These are phyloP conservation scores for Bellardia bayeri DNA, from an alignment of 2,888 invertebrate species.

Conservation along the genomic window DNA sequence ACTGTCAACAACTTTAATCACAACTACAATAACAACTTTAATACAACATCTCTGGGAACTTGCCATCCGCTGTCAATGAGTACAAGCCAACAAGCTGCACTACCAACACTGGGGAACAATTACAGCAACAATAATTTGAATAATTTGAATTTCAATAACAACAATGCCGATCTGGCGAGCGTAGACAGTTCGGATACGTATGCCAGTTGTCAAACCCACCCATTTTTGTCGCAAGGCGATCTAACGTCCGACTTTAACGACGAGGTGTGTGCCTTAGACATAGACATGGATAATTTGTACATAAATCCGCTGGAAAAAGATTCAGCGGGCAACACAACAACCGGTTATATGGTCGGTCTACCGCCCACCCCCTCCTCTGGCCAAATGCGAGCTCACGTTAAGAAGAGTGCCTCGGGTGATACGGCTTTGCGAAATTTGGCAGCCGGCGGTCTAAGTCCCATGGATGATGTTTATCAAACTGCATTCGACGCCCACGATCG, in stretches of 20 bases:
- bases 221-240: slow-evolving; percentile 94
- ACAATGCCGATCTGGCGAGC: slow-evolving; percentile 86
- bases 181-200: slow-evolving; percentile 95
- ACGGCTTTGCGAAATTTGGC: slow-evolving; percentile 88
- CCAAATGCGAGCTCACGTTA: slow-evolving; percentile 87
- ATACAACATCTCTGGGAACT: slow-evolving; percentile 79
- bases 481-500: slow-evolving; percentile 84
- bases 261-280: slow-evolving; percentile 83
- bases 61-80: slow-evolving; percentile 75
- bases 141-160: slow-evolving; percentile 83
- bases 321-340: slow-evolving; percentile 73
- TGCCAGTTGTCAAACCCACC: slow-evolving; percentile 98
- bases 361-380: slow-evolving; percentile 81
- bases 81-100: slow-evolving; percentile 75
- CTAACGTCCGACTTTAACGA: slow-evolving; percentile 86
- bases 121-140: slow-evolving; percentile 79
- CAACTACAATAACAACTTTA: slow-evolving; percentile 83
- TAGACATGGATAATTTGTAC: slow-evolving; percentile 93
- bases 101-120: slow-evolving; percentile 76
- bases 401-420: slow-evolving; percentile 93
- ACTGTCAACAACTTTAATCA: slow-evolving; percentile 81
- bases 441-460: slow-evolving; percentile 85
- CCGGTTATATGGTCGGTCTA: slow-evolving; percentile 80
- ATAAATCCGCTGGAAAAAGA: slow-evolving; percentile 93
- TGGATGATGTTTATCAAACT: slow-evolving; percentile 87